Evolutionary conservation across 92 coral and sea anemone species (phyloP).

Genomic region (Porites rus): DNA sequence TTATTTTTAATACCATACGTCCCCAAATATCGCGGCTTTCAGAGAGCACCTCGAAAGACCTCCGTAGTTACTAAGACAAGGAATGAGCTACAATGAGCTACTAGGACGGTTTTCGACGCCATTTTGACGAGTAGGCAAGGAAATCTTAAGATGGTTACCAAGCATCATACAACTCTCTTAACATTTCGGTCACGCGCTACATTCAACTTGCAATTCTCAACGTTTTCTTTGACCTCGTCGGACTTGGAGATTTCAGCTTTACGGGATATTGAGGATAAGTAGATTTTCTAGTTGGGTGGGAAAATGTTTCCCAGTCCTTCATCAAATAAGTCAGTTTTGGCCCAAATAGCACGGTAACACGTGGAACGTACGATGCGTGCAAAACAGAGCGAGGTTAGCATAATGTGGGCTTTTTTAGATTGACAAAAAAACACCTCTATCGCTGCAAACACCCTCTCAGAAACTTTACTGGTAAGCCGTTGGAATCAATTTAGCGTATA

Average conservation of each 20-base stretch:
- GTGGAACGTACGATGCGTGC: conserved; percentile 15
- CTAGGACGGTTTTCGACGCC: no score
- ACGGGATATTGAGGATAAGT: no score
- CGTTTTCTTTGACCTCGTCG: conserved; percentile 1
- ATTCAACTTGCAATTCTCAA: not conserved
- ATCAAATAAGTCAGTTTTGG: conserved; percentile 16
- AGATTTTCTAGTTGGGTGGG: no score
- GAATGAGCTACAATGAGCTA: no score
- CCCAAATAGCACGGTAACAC: not conserved
- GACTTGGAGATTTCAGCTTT: not conserved
- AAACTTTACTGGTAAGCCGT: not conserved
- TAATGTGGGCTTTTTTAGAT: conserved; percentile 10
- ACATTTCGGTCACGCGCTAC: conserved; percentile 2
- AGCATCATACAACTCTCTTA: not conserved
- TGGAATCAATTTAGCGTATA: no score
- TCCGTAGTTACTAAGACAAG: not conserved
- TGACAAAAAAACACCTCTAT: conserved; percentile 14
- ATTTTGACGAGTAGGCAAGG: not conserved
- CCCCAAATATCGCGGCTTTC: not conserved
- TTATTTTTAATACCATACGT: conserved; percentile 1
- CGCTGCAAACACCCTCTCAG: conserved; percentile 1
- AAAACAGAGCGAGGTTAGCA: not conserved
- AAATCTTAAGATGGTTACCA: not conserved
- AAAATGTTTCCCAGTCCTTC: not conserved
- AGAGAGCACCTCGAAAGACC: conserved; percentile 1